These are phyloP conservation scores for Scaptomyza parva DNA, from an alignment of 2,888 invertebrate genomes.

Conservation along the genomic window DNA sequence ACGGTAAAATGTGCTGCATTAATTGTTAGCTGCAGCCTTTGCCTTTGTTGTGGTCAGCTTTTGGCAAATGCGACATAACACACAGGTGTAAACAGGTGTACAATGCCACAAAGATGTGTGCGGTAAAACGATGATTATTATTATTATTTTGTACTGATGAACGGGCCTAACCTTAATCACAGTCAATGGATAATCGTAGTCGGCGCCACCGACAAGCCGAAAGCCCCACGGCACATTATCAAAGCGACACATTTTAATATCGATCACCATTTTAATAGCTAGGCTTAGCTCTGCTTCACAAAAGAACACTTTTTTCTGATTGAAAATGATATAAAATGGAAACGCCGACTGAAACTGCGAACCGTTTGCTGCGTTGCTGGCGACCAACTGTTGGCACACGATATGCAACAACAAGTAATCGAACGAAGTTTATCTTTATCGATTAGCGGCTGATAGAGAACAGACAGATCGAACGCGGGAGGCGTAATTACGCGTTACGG, in stretches of 20 bases:
- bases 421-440: conserved; percentile 45
- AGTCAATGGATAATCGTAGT: conserved; percentile 90
- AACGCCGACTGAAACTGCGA: conserved; percentile 22
- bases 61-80: conserved; percentile 4
- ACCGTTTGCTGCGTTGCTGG: conserved; percentile 49
- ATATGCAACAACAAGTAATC: conserved; percentile 22
- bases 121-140: conserved; percentile 4
- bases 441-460: conserved; percentile 32
- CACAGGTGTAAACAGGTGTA: conserved; percentile 21
- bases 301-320: neutral
- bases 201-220: conserved; percentile 90
- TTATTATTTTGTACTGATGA: conserved; percentile 14
- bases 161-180: conserved; percentile 88
- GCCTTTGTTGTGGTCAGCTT: conserved; percentile 41
- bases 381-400: conserved; percentile 73
- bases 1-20: conserved; percentile 33
- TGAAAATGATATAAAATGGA: no score
- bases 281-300: neutral
- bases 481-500: conserved; percentile 33
- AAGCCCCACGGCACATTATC: conserved; percentile 91
- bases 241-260: conserved; percentile 88
- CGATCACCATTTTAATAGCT: conserved; percentile 87
- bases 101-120: conserved; percentile 30
- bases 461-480: conserved; percentile 5
- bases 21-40: conserved; percentile 12